A percentile compares a stretch with the other conserved stretches of the same genome.
phyloP scores from a whole-genome alignment of 1,140 invertebrate species.

The Homarus americanus region DNA sequence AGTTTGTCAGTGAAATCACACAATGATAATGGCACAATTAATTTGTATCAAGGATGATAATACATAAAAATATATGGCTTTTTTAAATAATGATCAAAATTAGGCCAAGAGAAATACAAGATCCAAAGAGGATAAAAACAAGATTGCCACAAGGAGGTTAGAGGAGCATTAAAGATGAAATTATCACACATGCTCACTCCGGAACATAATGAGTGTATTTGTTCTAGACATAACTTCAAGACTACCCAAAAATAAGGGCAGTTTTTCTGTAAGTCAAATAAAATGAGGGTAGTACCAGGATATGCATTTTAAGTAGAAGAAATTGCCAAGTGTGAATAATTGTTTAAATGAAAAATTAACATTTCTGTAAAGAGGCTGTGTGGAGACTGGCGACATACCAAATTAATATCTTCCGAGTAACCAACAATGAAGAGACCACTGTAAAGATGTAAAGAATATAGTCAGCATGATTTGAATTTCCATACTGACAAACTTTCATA shows the following conservation, averaged over 20 bases:
- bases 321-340: neutral
- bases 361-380: neutral
- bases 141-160: constrained; percentile 6
- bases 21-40: constrained; percentile 57
- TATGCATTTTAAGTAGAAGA: neutral
- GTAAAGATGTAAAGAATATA: neutral
- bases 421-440: neutral
- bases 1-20: constrained; percentile 39
- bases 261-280: too few species aligned
- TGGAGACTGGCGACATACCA: too few species aligned
- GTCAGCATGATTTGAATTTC: neutral
- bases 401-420: neutral
- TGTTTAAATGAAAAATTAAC: neutral
- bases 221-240: too few species aligned
- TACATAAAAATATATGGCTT: constrained; percentile 68
- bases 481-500: neutral
- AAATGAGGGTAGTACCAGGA: neutral
- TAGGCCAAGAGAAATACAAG: constrained; percentile 13
- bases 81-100: constrained; percentile 46
- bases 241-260: too few species aligned
- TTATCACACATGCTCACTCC: constrained; percentile 1
- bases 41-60: constrained; percentile 69
- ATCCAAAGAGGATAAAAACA: neutral
- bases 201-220: too few species aligned
- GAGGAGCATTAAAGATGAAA: neutral